Evolutionary conservation across 2,888 invertebrate genomes (phyloP).

Genomic region (Netelia fuscicornis): DNA sequence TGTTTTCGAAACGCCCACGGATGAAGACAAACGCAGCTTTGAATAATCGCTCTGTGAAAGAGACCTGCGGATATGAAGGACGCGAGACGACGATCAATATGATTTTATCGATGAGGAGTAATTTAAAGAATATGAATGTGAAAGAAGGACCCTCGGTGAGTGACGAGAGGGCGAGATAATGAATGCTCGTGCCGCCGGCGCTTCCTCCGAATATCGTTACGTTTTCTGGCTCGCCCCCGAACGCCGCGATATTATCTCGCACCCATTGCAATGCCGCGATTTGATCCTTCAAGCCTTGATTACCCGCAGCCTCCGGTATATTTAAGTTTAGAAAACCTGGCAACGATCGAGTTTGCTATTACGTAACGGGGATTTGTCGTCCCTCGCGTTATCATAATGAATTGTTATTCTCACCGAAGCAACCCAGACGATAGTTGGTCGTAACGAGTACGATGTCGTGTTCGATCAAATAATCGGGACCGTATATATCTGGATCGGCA

Average conservation of each 20-base stretch:
- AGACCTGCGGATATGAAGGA: slow-evolving; percentile 71
- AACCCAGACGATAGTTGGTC: slow-evolving; percentile 72
- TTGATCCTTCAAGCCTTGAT: slow-evolving; percentile 79
- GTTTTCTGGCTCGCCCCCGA: slow-evolving; percentile 79
- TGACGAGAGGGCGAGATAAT: slow-evolving; percentile 74
- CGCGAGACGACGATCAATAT: background rate
- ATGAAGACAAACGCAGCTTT: slow-evolving; percentile 73
- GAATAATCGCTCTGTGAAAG: slow-evolving; percentile 78
- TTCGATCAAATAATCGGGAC: slow-evolving; percentile 74
- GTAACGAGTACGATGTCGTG: slow-evolving; percentile 71
- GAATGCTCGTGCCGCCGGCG: slow-evolving; percentile 72
- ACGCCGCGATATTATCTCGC: slow-evolving; percentile 75
- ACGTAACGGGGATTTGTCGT: too few relatives aligned
- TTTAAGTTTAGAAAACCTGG: slow-evolving; percentile 77
- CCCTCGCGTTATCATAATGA: too few relatives aligned
- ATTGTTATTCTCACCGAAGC: slow-evolving; percentile 65
- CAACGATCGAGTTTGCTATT: background rate
- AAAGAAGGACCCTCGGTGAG: slow-evolving; percentile 73
- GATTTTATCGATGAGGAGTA: background rate
- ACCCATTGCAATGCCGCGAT: slow-evolving; percentile 78
- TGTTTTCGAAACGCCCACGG: slow-evolving; percentile 66
- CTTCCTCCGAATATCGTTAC: slow-evolving; percentile 78
- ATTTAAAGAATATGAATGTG: too few relatives aligned
- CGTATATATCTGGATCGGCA: slow-evolving; percentile 50
- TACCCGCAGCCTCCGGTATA: slow-evolving; percentile 76